phyloP scores from a whole-genome alignment of 1,140 invertebrate genomes.

The Macrotrachela quadricornifera region DNA sequence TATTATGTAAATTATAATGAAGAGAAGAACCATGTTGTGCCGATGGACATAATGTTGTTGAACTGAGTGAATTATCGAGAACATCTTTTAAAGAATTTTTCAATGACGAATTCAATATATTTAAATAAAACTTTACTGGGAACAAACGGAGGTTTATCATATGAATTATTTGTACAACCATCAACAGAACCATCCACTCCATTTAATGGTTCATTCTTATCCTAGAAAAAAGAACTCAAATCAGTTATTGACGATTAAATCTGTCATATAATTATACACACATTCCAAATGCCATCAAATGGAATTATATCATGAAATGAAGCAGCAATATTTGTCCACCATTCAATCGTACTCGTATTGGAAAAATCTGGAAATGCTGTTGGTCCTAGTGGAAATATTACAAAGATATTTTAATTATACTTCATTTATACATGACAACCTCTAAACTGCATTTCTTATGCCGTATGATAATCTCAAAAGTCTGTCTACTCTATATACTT shows the following conservation, averaged over 20 bases:
- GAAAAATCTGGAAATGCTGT: too few species aligned
- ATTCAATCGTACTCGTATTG: too few species aligned
- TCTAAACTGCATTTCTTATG: too few species aligned
- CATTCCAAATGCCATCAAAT: conserved; percentile 45
- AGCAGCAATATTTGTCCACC: conserved; percentile 27
- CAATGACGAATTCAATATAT: conserved; percentile 30
- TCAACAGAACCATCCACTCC: conserved; percentile 42
- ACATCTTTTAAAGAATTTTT: conserved; percentile 18
- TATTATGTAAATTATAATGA: conserved; percentile 43
- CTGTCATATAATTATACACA: too few species aligned
- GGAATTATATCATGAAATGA: conserved; percentile 38
- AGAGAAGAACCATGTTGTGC: conserved; percentile 1
- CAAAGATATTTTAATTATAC: too few species aligned
- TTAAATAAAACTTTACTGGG: conserved; percentile 24
- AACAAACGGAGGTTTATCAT: conserved; percentile 29
- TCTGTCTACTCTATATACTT: too few species aligned
- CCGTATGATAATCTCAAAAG: too few species aligned
- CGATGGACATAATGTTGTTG: too few species aligned
- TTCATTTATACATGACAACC: too few species aligned
- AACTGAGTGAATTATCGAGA: too few species aligned
- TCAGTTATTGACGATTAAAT: too few species aligned
- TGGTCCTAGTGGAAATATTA: too few species aligned
- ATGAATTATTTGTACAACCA: conserved; percentile 37
- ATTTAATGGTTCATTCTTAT: conserved; percentile 64
- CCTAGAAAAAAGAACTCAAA: conserved; percentile 2